These are phyloP conservation scores for Aldabrachelys gigantea DNA, from an alignment of 2,113 vertebrate species.

Conservation along the genomic window DNA sequence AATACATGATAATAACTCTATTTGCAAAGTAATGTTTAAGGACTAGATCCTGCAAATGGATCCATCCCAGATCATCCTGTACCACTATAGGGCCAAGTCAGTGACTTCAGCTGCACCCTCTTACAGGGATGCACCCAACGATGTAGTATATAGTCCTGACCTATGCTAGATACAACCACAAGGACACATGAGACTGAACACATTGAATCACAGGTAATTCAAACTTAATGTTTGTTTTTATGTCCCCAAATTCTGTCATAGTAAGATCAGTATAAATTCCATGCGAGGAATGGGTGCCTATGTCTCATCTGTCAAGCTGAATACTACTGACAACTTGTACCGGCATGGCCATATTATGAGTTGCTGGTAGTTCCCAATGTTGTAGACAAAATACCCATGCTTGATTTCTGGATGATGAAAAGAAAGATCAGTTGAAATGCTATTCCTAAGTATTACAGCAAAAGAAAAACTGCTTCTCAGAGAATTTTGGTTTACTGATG, in stretches of 20 bases:
- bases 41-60: not conserved
- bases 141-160: not conserved
- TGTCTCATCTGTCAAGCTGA: not conserved
- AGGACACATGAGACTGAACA: not conserved
- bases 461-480: not conserved
- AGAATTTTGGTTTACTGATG: not conserved
- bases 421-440: not conserved
- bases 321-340: not conserved
- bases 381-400: not conserved
- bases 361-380: accelerated
- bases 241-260: not conserved
- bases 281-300: not conserved
- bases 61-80: not conserved
- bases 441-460: not conserved
- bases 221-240: not conserved
- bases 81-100: not conserved
- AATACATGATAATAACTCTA: not conserved
- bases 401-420: not conserved
- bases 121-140: not conserved
- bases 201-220: not conserved
- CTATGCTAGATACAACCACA: not conserved
- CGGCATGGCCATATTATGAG: not conserved
- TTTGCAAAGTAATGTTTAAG: not conserved
- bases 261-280: not conserved
- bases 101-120: not conserved